phyloP scores from a whole-genome alignment of 2,888 invertebrate genomes.

The Eristalis arbustorum region DNA sequence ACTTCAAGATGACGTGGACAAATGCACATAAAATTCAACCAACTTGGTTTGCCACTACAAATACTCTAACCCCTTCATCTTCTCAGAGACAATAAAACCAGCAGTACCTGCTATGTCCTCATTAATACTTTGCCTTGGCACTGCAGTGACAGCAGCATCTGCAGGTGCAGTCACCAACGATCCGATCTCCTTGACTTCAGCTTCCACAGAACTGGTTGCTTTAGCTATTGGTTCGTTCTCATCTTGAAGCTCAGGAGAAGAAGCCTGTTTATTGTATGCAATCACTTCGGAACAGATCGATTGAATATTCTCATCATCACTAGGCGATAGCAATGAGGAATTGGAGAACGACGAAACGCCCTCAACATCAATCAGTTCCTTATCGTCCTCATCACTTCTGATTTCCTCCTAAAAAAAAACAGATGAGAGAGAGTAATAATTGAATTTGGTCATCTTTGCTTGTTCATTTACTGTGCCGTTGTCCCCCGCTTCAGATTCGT shows the following conservation, averaged over 20 bases:
- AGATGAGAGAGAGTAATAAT: neutral
- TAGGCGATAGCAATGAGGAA: neutral
- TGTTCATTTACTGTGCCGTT: neutral
- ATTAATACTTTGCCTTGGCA: neutral
- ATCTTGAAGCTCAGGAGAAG: neutral
- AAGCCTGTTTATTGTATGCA: neutral
- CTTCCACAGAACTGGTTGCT: neutral
- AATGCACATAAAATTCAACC: too few relatives aligned
- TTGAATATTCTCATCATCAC: neutral
- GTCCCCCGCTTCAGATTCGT: slow-evolving; percentile 30
- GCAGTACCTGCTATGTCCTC: neutral
- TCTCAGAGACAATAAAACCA: neutral
- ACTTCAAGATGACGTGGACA: too few relatives aligned
- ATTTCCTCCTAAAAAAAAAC: neutral
- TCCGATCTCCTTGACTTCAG: neutral
- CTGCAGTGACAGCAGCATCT: slow-evolving; percentile 3
- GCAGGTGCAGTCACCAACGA: neutral
- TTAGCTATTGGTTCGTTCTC: neutral
- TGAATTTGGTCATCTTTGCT: neutral
- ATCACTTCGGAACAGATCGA: neutral
- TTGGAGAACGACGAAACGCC: neutral
- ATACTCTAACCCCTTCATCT: neutral
- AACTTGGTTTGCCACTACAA: too few relatives aligned
- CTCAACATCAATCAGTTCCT: slow-evolving; percentile 24
- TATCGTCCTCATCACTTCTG: neutral